A percentile compares a stretch with the other conserved stretches of the same genome.
Conservation (phyloP, 2,113 vertebrate species). For the Collichthys lucidus region DNA sequence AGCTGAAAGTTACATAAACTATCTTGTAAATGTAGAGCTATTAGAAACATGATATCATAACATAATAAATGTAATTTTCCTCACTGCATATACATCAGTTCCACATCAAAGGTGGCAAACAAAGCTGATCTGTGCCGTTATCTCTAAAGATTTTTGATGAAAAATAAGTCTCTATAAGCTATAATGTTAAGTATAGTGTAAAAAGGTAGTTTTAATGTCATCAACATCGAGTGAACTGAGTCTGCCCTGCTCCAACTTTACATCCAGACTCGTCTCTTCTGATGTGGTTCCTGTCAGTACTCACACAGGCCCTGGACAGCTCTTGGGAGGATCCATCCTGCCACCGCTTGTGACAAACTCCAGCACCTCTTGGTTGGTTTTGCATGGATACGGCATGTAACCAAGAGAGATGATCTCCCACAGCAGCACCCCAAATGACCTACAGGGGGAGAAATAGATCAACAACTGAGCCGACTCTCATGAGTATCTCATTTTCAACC, state of each 20-base stretch:
- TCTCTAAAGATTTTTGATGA: not conserved
- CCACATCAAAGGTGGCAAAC: too few relatives aligned
- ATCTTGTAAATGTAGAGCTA: not conserved
- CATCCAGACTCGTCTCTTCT: not conserved
- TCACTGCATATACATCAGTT: not conserved
- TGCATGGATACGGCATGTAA: conserved; percentile 94
- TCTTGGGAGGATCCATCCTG: conserved; percentile 92
- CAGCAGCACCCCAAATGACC: conserved; percentile 95
- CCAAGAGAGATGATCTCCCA: conserved; percentile 96
- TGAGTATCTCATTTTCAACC: not conserved
- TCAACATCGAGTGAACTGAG: not conserved
- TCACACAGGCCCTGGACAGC: conserved; percentile 93
- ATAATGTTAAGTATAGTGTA: not conserved
- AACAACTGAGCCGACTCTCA: not conserved
- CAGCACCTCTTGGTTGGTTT: conserved; percentile 93
- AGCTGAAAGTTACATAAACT: not conserved
- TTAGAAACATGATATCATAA: not conserved
- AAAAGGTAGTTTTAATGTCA: not conserved
- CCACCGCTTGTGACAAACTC: conserved; percentile 92
- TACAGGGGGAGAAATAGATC: conserved; percentile 80
- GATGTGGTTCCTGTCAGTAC: conserved; percentile 62
- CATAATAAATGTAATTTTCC: not conserved
- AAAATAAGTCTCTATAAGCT: not conserved
- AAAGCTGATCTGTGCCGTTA: too few relatives aligned
- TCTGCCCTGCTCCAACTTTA: not conserved